Conservation (phyloP, 2,797 vertebrate species). For the Cossypha niveicapilla region DNA sequence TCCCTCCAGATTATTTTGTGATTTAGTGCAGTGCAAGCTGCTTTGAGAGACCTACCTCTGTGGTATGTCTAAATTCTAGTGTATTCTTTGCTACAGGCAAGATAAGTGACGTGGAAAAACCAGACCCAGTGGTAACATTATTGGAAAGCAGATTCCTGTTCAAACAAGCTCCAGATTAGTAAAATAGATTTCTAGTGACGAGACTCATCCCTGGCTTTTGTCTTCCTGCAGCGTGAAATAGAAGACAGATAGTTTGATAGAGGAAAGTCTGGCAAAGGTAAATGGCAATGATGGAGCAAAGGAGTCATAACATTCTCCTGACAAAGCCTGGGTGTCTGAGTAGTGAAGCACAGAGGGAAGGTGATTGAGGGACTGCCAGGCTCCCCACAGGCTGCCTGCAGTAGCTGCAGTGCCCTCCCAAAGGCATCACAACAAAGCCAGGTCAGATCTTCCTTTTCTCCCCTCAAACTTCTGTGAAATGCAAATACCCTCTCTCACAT, state of each 20-base stretch:
- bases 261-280: conserved; percentile 27
- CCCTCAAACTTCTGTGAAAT: neutral
- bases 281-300: conserved; percentile 6
- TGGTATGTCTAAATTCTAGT: conserved; percentile 3
- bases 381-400: neutral
- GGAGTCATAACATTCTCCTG: conserved; percentile 29
- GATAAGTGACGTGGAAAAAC: neutral
- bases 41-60: neutral
- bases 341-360: neutral
- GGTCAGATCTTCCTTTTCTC: neutral
- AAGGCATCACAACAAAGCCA: neutral
- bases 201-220: conserved; percentile 49
- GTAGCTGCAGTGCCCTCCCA: neutral
- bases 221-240: neutral
- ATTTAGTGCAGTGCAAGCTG: neutral
- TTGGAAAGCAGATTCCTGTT: conserved; percentile 65
- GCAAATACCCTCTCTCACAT: neutral
- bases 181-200: conserved; percentile 29
- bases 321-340: neutral
- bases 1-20: neutral
- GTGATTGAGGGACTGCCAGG: neutral
- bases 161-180: conserved; percentile 45
- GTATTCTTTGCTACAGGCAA: neutral
- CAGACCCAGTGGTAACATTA: conserved; percentile 38
- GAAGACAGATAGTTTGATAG: conserved; percentile 29